Base-by-base conservation (phyloP, 2,113 vertebrate species). In the Gulo gulo region DNA sequence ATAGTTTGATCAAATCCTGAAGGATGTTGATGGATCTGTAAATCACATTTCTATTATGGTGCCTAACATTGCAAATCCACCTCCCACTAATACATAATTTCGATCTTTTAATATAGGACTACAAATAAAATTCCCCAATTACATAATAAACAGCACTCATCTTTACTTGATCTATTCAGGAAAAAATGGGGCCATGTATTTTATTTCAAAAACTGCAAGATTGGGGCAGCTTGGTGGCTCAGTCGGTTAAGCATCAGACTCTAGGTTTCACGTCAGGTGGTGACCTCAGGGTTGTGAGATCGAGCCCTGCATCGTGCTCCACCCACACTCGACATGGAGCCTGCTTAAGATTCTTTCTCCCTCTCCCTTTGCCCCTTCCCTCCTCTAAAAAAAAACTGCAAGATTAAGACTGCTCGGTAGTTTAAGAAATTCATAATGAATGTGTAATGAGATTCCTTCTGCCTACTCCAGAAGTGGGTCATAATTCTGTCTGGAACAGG, bases 141-240 rank as follows among this genome's bases (percentile, higher is more conserved):
- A 20, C 42, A 74, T 63, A 88, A 94, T 90, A 91, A 71, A 36
- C 6, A 94, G 36, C 36, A 94, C 84, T 81, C 9, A 36, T 88
- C 34, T 92, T 87, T 92, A 61, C n/a, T 92, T 87, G 90, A 63
- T 63, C 65, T 21, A n/a, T 76, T 95, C 4, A 45, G 47, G 42
- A 92, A 84, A 82, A 81, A 94, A 42, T 23, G 14, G 1, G 31
- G 15, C 16, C n/a, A 80, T 18, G 12, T 36, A 47, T 74, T 88
- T 11, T 42, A 94, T 95, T 93, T 89, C 42, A 89, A 87, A 97
- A 95, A 18, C 13, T 45, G 18, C 42, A 73, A 90, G 69, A 89
- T 21, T 36, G 8, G 18, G 67, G 67, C 16, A 34, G 8, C 67
- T 36, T n/a, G n/a, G 67, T 69, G 67, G 34, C 67, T 69, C 67